These are phyloP conservation scores for Listronotus oregonensis DNA, from an alignment of 1,140 invertebrate genomes.

Conservation along the genomic window DNA sequence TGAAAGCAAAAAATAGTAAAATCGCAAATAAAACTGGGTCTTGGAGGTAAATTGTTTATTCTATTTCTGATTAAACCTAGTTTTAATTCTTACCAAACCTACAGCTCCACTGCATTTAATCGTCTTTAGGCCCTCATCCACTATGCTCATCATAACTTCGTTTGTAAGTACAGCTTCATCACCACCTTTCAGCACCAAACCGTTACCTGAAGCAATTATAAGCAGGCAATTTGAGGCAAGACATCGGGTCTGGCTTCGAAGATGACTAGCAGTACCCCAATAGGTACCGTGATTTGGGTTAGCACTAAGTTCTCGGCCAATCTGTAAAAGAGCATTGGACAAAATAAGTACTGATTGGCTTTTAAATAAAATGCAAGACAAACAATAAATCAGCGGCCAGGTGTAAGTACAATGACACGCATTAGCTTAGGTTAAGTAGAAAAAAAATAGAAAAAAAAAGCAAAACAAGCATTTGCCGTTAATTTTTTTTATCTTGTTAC, in stretches of 20 bases:
- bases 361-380: too few relatives aligned
- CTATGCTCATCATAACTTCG: slow-evolving; percentile 86
- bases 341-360: too few relatives aligned
- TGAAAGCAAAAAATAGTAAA: too few relatives aligned
- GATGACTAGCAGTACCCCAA: slow-evolving; percentile 96
- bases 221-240: slow-evolving; percentile 94
- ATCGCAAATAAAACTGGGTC: too few relatives aligned
- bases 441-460: too few relatives aligned
- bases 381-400: too few relatives aligned
- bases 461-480: too few relatives aligned
- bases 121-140: slow-evolving; percentile 84
- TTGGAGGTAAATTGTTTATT: too few relatives aligned
- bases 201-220: slow-evolving; percentile 96
- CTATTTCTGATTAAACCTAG: too few relatives aligned
- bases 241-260: slow-evolving; percentile 99
- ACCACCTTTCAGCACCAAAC: slow-evolving; percentile 92
- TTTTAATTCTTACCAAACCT: slow-evolving; percentile 17
- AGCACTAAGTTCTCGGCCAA: background rate
- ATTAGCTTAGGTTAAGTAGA: too few relatives aligned
- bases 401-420: too few relatives aligned
- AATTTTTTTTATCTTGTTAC: too few relatives aligned
- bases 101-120: slow-evolving; percentile 68
- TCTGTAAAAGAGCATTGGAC: background rate
- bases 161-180: slow-evolving; percentile 95
- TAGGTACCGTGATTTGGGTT: slow-evolving; percentile 71